Base-by-base conservation (phyloP, 2,888 invertebrate species). In the Nesidiocoris tenuis region DNA sequence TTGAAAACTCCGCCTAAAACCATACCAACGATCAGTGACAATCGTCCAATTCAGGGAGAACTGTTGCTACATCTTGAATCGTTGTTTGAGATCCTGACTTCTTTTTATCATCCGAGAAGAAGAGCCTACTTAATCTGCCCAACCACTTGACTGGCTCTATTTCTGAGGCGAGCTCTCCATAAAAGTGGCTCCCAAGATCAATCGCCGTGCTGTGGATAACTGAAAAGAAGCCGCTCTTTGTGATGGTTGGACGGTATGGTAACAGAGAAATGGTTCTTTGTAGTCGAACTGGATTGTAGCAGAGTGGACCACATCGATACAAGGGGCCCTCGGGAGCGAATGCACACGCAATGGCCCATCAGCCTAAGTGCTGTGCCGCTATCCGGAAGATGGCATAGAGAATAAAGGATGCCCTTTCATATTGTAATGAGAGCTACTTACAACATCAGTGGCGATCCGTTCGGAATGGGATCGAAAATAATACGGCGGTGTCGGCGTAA, bases 301-400 rank as follows among this genome's bases (percentile, higher is more conserved):
- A 12, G 9, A 17, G 18, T 18, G 61, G 61, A 19, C 64, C n/a
- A 24, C 39, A 39, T 65, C 65, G 65, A 65, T 65, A 65, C 18
- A 39, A 39, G 39, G 12, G 39, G 39, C 39, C 65, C 65, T 18
- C 65, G 24, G 39, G 25, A 65, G 39, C 25, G 25, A 65, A 25
- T 65, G 65, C 65, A 65, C 65, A 65, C 65, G 65, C 65, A 65
- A 65, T 25, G 39, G 25, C 25, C 65, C 65, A 65, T 65, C 65
- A 65, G 39, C 65, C 19, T 39, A 39, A 65, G 65, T 65, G 39
- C 65, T 18, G 12, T 39, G 12, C 39, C 65, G 17, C 65, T 17
- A 19, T 65, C 65, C 65, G 25, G 17, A 65, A 39, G 39, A 39
- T 39, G 65, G 39, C 19, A 17, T 19, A 12, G 65, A 39, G 19